Percentiles rank a stretch among this genome's conserved stretches.
Evolutionary conservation across 2,113 vertebrate genomes (phyloP).

Genomic region (Struthidea cinerea): DNA sequence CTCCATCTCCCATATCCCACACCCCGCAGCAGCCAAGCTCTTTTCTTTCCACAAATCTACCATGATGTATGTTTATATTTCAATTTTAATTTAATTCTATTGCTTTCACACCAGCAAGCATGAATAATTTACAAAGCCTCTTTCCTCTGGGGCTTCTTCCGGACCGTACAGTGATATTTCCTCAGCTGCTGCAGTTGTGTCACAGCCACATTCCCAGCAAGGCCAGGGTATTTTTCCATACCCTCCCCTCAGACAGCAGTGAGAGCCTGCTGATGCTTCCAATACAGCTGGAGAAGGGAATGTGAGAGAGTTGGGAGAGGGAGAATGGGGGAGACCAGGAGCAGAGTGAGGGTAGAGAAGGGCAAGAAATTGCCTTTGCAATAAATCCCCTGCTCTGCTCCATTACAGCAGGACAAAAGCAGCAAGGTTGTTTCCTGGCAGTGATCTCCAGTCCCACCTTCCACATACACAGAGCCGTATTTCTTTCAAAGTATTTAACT

Average conservation of each 20-base stretch:
- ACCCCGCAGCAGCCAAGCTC: not conserved
- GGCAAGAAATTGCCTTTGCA: not conserved
- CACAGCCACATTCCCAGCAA: not conserved
- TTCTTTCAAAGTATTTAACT: not conserved
- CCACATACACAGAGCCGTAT: not conserved
- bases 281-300: not conserved
- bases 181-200: not conserved
- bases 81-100: constrained; percentile 52
- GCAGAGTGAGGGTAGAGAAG: not conserved
- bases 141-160: not conserved
- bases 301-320: accelerated
- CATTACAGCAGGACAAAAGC: not conserved
- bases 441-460: not conserved
- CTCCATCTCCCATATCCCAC: not conserved
- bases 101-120: constrained; percentile 27
- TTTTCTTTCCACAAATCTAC: not conserved
- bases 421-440: not conserved
- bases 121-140: constrained; percentile 48
- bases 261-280: not conserved
- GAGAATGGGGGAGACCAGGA: not conserved
- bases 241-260: not conserved
- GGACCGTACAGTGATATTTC: not conserved
- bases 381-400: not conserved
- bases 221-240: not conserved
- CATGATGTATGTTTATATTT: constrained; percentile 31